Percentiles rank a stretch among this genome's conserved stretches.
Evolutionary conservation across 2,888 invertebrate genomes (phyloP).

Genomic region (Heliconius ismenius): DNA sequence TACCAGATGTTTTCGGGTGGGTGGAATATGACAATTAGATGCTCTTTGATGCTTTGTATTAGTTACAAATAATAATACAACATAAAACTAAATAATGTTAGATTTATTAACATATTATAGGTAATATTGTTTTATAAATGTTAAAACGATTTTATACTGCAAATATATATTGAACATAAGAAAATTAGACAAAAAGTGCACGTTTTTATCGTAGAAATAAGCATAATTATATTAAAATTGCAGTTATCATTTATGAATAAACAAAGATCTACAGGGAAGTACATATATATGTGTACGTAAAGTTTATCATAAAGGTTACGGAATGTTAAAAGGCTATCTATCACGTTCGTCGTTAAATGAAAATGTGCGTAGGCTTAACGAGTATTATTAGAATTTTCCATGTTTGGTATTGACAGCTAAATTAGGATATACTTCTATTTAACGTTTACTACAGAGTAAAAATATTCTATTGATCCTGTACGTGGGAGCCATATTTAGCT

Average conservation of each 20-base stretch:
- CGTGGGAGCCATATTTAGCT: neutral
- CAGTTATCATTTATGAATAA: neutral
- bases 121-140: neutral
- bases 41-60: neutral
- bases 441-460: neutral
- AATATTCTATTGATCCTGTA: neutral
- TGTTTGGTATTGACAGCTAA: conserved; percentile 10
- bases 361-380: conserved; percentile 32
- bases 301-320: conserved; percentile 36
- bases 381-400: conserved; percentile 31
- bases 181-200: neutral
- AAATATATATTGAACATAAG: no score
- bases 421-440: neutral
- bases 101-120: neutral
- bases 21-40: neutral
- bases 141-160: neutral
- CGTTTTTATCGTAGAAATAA: neutral
- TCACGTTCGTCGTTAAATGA: conserved; percentile 27
- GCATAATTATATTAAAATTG: neutral
- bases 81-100: no score
- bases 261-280: neutral
- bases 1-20: conserved; percentile 1
- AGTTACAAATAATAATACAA: no score
- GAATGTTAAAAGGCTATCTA: conserved; percentile 35
- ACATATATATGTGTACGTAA: conserved; percentile 19